phyloP scores from a whole-genome alignment of 2,113 vertebrate genomes.

The Tragelaphus scriptus region DNA sequence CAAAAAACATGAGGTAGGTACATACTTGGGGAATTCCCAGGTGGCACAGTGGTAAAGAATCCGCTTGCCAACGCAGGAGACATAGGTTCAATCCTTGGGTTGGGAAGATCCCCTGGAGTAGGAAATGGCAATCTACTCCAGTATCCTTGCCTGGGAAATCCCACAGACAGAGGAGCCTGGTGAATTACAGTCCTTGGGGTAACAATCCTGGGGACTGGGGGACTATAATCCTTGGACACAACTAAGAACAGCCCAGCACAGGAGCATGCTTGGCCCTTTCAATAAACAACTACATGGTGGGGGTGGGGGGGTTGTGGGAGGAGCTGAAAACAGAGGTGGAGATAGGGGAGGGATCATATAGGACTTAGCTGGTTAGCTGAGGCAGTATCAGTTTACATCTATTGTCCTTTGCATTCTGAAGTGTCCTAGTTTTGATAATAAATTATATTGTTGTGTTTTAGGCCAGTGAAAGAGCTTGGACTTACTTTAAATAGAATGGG shows the following conservation, averaged over 20 bases:
- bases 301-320: too few relatives aligned
- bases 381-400: neutral
- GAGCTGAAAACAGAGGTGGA: neutral
- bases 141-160: neutral
- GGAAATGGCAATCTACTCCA: neutral
- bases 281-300: neutral
- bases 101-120: neutral
- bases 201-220: neutral
- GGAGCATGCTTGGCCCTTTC: too few relatives aligned
- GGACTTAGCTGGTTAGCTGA: neutral
- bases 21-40: neutral
- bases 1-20: neutral
- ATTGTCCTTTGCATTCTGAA: neutral
- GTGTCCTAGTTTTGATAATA: neutral
- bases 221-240: neutral
- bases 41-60: neutral
- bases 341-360: neutral
- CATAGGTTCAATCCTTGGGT: neutral
- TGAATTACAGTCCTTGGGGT: neutral
- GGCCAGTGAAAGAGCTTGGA: neutral
- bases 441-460: neutral
- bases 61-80: neutral
- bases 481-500: constrained; percentile 15
- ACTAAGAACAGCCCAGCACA: neutral
- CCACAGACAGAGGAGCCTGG: neutral